Conservation (phyloP, 1,140 invertebrate genomes). For the Sycophila sp. region DNA sequence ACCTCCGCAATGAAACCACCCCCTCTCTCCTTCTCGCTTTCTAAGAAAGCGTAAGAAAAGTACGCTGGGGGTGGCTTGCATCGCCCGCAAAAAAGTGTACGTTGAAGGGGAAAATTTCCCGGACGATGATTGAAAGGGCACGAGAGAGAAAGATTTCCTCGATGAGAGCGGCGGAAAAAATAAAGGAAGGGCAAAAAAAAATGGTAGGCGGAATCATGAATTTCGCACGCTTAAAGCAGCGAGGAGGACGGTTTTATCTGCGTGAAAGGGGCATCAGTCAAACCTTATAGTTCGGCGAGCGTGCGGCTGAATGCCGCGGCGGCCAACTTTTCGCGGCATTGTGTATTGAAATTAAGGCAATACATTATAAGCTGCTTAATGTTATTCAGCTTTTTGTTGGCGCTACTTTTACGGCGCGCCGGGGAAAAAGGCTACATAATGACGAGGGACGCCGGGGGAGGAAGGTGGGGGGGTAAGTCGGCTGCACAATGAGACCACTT, state of each 20-base stretch:
- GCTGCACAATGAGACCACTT: constrained; percentile 19
- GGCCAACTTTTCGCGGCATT: constrained; percentile 34
- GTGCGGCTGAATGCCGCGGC: not conserved
- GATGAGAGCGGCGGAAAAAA: not conserved
- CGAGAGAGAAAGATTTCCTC: no score
- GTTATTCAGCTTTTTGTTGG: constrained; percentile 46
- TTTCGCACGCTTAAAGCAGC: no score
- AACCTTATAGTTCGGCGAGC: not conserved
- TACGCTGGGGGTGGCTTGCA: no score
- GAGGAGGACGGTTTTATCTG: no score
- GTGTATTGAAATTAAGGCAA: constrained; percentile 50
- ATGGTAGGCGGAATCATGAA: not conserved
- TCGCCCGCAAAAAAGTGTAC: no score
- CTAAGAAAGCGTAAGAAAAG: not conserved
- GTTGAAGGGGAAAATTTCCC: not conserved
- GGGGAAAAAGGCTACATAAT: constrained; percentile 21
- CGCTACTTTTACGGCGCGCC: constrained; percentile 35
- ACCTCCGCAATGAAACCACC: not conserved
- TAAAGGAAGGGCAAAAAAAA: not conserved
- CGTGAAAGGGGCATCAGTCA: constrained; percentile 18
- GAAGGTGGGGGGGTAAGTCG: not conserved
- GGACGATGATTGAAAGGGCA: constrained; percentile 21
- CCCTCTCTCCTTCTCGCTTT: not conserved
- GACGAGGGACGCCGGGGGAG: constrained; percentile 25
- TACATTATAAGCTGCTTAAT: constrained; percentile 46